Evolutionary conservation across 2,113 vertebrate species (phyloP).

Genomic region (Centropus unirufus): DNA sequence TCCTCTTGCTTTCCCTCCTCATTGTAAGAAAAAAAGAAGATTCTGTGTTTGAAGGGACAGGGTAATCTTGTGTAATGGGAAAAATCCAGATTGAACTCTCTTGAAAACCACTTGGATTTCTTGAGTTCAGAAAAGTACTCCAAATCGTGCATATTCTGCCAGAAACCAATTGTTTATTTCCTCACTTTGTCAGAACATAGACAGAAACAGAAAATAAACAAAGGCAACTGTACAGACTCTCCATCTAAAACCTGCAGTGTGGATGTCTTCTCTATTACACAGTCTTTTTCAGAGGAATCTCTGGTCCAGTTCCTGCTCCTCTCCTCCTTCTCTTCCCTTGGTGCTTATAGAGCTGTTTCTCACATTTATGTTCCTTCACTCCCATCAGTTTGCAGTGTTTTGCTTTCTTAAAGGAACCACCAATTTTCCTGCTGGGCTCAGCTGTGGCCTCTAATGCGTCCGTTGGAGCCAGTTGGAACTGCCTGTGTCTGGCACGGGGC

Average conservation of each 20-base stretch:
- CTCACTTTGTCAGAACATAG: not conserved
- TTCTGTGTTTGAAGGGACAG: not conserved
- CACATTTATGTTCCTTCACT: not conserved
- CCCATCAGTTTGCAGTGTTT: not conserved
- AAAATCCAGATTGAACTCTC: not conserved
- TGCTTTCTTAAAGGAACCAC: not conserved
- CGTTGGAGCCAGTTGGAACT: not conserved
- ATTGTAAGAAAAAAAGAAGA: not conserved
- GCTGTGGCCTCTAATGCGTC: no score
- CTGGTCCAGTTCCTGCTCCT: not conserved
- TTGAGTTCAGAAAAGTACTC: not conserved
- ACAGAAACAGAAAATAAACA: not conserved
- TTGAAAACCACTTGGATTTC: not conserved
- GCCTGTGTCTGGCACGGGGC: fast-evolving
- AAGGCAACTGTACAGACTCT: not conserved
- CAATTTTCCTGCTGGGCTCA: not conserved
- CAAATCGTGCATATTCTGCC: not conserved
- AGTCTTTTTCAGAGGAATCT: not conserved
- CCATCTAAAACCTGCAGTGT: not conserved
- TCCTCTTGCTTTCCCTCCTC: not conserved
- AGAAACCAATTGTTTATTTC: not conserved
- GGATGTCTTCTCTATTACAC: not conserved
- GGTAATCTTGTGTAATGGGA: not conserved
- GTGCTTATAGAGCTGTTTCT: not conserved
- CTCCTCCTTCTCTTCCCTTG: not conserved